Conservation (phyloP, 2,888 invertebrate species). For the Tanytarsus gracilentus region DNA sequence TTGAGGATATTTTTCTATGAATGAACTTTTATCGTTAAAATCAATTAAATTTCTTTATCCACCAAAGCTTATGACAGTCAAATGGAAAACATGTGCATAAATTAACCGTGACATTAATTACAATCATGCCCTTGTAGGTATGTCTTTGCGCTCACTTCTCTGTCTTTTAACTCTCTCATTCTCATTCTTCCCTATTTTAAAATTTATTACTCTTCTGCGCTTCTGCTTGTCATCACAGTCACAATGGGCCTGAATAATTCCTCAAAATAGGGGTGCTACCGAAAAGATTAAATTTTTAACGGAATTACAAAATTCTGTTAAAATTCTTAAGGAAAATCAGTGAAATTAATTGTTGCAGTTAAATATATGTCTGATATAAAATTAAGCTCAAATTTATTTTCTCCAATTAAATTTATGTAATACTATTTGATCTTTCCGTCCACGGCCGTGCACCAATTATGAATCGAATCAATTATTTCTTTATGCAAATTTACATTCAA, state of each 20-base stretch:
- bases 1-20: too few species aligned
- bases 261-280: constrained; percentile 24
- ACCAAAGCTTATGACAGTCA: background rate
- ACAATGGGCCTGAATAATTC: constrained; percentile 18
- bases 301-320: background rate
- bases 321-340: background rate
- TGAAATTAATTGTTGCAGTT: constrained; percentile 3
- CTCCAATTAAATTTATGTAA: background rate
- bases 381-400: too few species aligned
- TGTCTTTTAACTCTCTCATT: background rate
- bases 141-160: constrained; percentile 6
- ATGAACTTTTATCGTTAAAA: constrained; percentile 16
- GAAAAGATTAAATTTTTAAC: background rate
- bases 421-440: constrained; percentile 4
- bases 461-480: background rate
- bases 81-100: constrained; percentile 18
- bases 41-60: constrained; percentile 28
- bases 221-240: background rate
- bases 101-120: constrained; percentile 28
- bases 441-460: background rate
- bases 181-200: constrained; percentile 7
- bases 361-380: too few species aligned
- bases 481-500: background rate
- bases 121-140: constrained; percentile 23
- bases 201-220: background rate